Percentiles rank a stretch among this genome's conserved stretches.
Evolutionary conservation across 2,797 vertebrate species (phyloP).

Genomic region (Clangula hyemalis): DNA sequence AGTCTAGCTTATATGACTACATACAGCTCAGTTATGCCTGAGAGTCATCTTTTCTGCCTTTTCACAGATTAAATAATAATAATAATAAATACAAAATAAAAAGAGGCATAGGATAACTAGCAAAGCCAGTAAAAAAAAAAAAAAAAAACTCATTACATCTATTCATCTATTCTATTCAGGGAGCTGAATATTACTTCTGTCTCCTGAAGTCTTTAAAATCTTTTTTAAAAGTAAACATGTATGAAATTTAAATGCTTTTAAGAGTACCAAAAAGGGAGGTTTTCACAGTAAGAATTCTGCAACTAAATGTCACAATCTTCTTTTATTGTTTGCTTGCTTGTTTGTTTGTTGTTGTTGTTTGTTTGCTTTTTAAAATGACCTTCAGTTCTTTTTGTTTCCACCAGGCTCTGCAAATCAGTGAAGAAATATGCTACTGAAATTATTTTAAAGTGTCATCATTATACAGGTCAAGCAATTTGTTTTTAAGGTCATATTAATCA

Average conservation of each 20-base stretch:
- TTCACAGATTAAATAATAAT: neutral
- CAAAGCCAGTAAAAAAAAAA: neutral
- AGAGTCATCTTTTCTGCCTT: neutral
- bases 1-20: neutral
- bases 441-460: conserved; percentile 14
- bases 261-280: neutral
- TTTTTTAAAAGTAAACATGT: neutral
- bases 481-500: conserved; percentile 68
- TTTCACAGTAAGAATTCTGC: neutral
- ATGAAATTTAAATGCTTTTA: neutral
- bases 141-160: neutral
- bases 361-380: neutral
- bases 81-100: neutral
- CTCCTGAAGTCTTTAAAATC: neutral
- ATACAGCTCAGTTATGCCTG: neutral
- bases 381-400: neutral
- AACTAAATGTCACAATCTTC: neutral
- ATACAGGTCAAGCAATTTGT: conserved; percentile 53
- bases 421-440: neutral
- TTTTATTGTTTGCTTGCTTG: neutral
- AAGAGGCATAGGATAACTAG: neutral
- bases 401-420: neutral
- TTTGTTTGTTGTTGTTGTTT: neutral
- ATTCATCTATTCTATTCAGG: too few species aligned
- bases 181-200: neutral